Base-by-base conservation (phyloP, 2,888 invertebrate genomes). In the Carpatolechia fugitivella region DNA sequence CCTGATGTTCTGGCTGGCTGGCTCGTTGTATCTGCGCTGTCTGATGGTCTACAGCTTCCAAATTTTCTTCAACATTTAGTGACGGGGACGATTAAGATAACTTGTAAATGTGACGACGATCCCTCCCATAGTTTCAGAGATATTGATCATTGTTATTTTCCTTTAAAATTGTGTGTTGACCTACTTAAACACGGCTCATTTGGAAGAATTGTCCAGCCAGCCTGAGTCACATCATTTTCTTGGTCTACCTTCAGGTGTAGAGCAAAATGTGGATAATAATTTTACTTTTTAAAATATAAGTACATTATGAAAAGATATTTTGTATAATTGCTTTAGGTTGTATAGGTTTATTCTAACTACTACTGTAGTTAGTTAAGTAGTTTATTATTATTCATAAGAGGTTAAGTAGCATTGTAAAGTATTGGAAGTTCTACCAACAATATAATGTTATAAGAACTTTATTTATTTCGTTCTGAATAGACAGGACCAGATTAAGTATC, bases 241-340 rank as follows among this genome's bases (percentile, higher is more conserved):
- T 65, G 67, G 67, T 75, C 68, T 69, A 65, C 70, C 67, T 68
- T 70, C 76, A 77, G 74, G 76, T 80, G 85, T 16, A 40, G 40
- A 85, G 85, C 85, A 86, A 87, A 82, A 77, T 68, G 72, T 77
- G 76, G 73, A 76, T 80, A 81, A 80, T 81, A 82, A 78, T 80
- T 80, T 71, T 85, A 83, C 69, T 70, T 72, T n/a, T 16, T 47
- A 56, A 62, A 61, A 3, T 64, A 62, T 72, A 74, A 74, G 85
- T 85, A 86, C 84, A 87, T 71, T 74, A 73, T 71, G 76, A 77
- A 74, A 80, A 70, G 73, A 82, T 88, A 86, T 86, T 88, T 87
- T 88, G 85, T 89, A 87, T 85, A 85, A 87, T 88, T 85, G 80
- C 80, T 75, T 84, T 85, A 84, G 87, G 86, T 88, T 89, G 86